A percentile compares a stretch with the other conserved stretches of the same genome.
Evolutionary conservation across 2,888 invertebrate genomes (phyloP).

Genomic region (Micropterix aruncella): DNA sequence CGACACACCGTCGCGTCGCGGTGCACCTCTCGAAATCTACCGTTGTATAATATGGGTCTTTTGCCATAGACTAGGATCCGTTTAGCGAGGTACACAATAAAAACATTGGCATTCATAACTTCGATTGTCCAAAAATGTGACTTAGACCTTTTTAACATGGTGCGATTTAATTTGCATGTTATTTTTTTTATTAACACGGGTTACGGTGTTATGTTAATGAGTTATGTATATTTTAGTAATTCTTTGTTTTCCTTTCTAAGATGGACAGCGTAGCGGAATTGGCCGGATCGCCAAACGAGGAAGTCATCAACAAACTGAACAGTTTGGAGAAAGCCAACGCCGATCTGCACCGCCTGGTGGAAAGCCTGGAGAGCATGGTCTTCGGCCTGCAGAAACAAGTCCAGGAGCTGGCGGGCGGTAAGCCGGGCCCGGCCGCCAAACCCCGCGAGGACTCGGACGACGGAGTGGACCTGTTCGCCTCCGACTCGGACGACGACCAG

Average conservation of each 20-base stretch:
- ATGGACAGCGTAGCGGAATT: slow-evolving; percentile 49
- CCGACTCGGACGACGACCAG: slow-evolving; percentile 66
- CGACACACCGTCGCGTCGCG: too few relatives aligned
- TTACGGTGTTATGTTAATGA: slow-evolving; percentile 2
- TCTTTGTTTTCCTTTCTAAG: slow-evolving; percentile 24
- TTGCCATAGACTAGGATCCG: too few relatives aligned
- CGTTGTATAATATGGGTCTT: too few relatives aligned
- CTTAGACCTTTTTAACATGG: too few relatives aligned
- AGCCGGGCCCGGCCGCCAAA: slow-evolving; percentile 14
- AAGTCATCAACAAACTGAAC: slow-evolving; percentile 38
- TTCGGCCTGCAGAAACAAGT: slow-evolving; percentile 34
- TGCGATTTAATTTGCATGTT: background rate
- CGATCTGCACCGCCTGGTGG: slow-evolving; percentile 32
- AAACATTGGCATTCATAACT: too few relatives aligned
- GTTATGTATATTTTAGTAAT: slow-evolving; percentile 1
- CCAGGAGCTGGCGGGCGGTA: slow-evolving; percentile 23
- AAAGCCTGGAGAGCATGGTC: slow-evolving; percentile 30
- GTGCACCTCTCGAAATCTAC: too few relatives aligned
- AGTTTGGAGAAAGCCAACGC: slow-evolving; percentile 43
- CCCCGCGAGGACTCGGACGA: slow-evolving; percentile 46
- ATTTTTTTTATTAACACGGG: slow-evolving; percentile 1
- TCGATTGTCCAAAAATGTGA: too few relatives aligned
- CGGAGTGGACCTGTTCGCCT: slow-evolving; percentile 70
- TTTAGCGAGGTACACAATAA: too few relatives aligned
- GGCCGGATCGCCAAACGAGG: slow-evolving; percentile 39